These are phyloP conservation scores for Emydura subglobosa DNA, from an alignment of 2,113 vertebrate species.

Conservation along the genomic window DNA sequence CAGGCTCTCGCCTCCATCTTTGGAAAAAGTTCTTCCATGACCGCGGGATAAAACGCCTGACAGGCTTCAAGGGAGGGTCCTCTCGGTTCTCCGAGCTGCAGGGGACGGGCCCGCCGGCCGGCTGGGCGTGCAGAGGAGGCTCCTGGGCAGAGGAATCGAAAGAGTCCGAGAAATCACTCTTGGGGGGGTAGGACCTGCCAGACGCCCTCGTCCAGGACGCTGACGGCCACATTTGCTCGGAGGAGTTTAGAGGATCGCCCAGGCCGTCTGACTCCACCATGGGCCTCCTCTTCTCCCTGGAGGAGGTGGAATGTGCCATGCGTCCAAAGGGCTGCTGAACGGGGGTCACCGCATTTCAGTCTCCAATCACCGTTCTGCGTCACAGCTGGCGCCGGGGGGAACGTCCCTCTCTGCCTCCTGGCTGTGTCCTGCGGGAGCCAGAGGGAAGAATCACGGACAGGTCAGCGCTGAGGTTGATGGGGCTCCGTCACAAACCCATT, in stretches of 20 bases:
- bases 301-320: neutral
- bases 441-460: neutral
- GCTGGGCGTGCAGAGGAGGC: neutral
- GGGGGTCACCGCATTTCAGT: neutral
- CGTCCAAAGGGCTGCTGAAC: neutral
- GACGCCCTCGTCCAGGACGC: neutral
- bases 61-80: neutral
- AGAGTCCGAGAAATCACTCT: neutral
- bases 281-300: neutral
- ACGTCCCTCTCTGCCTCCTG: accelerated
- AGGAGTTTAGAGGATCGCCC: neutral
- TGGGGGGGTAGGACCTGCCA: neutral
- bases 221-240: neutral
- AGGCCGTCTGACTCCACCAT: neutral
- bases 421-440: neutral
- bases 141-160: neutral
- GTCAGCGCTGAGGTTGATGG: neutral
- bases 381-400: accelerated
- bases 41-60: slow-evolving; percentile 50
- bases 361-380: neutral
- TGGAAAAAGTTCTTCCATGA: slow-evolving; percentile 66
- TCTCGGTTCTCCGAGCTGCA: neutral
- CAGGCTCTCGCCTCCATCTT: slow-evolving; percentile 16
- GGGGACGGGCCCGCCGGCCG: neutral
- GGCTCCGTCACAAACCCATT: neutral